Evolutionary conservation across 2,888 invertebrate species (phyloP), one percentile per base, ranked within the genome.

Genomic region (Eupithecia exiguata): DNA sequence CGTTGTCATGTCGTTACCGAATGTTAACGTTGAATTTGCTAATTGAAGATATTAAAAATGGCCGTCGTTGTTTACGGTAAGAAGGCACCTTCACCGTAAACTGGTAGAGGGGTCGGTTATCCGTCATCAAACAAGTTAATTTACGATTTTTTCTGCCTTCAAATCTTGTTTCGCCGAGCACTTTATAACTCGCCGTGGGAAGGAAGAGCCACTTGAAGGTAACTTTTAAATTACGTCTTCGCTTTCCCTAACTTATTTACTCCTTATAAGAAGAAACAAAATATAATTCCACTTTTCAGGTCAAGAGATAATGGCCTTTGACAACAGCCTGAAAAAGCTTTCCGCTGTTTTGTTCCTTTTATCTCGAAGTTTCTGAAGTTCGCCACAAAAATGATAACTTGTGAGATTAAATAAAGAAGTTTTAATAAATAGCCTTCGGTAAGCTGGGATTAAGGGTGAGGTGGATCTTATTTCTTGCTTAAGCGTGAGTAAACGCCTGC

Each of bases 281-380:
- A 93, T 93, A 92, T 93, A 92, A 93, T 93, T 92, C 91, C 89
- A 91, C 89, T 91, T 93, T 92, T 91, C 91, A 93, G 93, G 92
- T 93, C 93, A 92, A 90, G 87, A 92, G 92, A 92, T 94, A 94
- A 93, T 93, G 91, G 92, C 88, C 90, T 93, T 92, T 93, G 93
- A 93, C 93, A 93, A 92, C 90, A 91, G 91, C 87, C 90, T 90
- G 92, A 91, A 90, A 93, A 93, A 94, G 94, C 93, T 94, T 93
- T 94, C 93, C 93, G 92, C 91, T 94, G 93, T 93, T 94, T 92
- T 92, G 92, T 92, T 93, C 92, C 91, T 89, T 92, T 92, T 93
- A 92, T 92, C 92, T 90, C 86, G 84, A 88, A 93, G 90, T 92
- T 92, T 88, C 88, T 89, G 86, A 92, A 92, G 89, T 92, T 91